phyloP scores from a whole-genome alignment of 2,888 invertebrate genomes.

The Eupithecia inturbata region DNA sequence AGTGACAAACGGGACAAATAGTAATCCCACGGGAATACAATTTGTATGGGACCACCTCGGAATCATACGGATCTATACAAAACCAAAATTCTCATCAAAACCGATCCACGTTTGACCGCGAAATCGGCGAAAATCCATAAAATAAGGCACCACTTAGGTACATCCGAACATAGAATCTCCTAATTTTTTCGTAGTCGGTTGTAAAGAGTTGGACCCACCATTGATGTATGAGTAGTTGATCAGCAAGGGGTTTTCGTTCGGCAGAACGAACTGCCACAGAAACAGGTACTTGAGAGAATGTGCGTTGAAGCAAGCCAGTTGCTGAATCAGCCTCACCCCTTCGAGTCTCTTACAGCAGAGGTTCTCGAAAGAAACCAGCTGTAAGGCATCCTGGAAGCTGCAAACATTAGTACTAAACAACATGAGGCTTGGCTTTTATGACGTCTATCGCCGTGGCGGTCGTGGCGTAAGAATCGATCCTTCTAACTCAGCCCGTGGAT shows the following conservation, averaged over 20 bases:
- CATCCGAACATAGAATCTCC: neutral
- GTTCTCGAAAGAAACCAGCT: conserved; percentile 75
- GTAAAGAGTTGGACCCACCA: conserved; percentile 54
- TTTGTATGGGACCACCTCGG: too few species aligned
- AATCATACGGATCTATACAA: neutral
- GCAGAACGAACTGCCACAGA: conserved; percentile 73
- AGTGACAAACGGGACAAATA: too few species aligned
- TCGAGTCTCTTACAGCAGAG: conserved; percentile 68
- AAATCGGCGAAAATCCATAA: too few species aligned
- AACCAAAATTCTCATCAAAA: neutral
- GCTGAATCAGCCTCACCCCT: conserved; percentile 68
- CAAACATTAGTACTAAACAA: neutral
- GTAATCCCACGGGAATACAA: too few species aligned
- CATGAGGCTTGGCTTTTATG: neutral
- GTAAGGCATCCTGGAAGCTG: conserved; percentile 70
- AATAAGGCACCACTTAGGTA: too few species aligned
- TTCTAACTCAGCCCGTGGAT: too few species aligned
- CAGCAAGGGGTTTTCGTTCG: conserved; percentile 73
- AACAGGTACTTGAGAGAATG: conserved; percentile 72
- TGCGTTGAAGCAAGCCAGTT: conserved; percentile 70
- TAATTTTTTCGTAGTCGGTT: neutral
- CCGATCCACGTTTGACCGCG: too few species aligned
- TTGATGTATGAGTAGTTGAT: conserved; percentile 73
- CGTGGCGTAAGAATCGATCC: too few species aligned
- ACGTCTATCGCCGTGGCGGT: neutral